Percentiles rank a stretch among this genome's conserved stretches.
phyloP scores from a whole-genome alignment of 2,888 invertebrate genomes.

The Nomada fucata region DNA sequence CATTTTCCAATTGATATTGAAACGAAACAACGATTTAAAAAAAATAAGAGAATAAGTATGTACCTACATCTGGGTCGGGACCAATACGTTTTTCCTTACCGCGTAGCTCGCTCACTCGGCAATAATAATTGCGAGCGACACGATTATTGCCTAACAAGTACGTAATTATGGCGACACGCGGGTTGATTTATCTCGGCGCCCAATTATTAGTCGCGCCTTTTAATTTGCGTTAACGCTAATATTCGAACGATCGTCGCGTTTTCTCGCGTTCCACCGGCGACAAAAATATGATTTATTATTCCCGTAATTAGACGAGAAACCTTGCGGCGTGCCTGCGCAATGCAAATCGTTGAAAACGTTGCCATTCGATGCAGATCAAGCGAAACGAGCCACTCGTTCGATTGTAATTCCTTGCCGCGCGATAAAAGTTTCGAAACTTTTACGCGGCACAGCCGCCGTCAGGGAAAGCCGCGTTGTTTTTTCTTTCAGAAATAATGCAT shows the following conservation, averaged over 20 bases:
- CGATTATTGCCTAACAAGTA: conserved; percentile 35
- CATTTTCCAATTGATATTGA: too few species aligned
- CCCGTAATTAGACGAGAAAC: background rate
- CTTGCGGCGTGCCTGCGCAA: background rate
- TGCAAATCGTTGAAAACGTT: conserved; percentile 3
- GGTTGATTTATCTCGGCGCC: conserved; percentile 3
- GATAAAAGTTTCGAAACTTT: conserved; percentile 5
- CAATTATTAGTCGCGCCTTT: conserved; percentile 22
- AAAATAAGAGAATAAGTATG: too few species aligned
- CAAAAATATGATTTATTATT: conserved; percentile 19
- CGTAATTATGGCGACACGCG: conserved; percentile 28
- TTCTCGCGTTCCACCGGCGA: background rate
- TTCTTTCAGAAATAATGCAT: background rate
- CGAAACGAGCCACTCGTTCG: conserved; percentile 8
- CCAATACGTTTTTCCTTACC: background rate
- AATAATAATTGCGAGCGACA: conserved; percentile 9
- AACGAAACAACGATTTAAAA: too few species aligned
- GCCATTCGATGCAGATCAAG: conserved; percentile 21
- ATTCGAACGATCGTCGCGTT: background rate
- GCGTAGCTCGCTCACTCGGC: conserved; percentile 1
- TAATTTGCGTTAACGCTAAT: conserved; percentile 23
- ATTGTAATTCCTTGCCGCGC: conserved; percentile 18
- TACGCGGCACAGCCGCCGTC: background rate
- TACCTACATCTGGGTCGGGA: too few species aligned
- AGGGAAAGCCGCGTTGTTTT: background rate